These are phyloP conservation scores for Danionella cerebrum DNA, from an alignment of 2,113 vertebrate species.

Conservation along the genomic window DNA sequence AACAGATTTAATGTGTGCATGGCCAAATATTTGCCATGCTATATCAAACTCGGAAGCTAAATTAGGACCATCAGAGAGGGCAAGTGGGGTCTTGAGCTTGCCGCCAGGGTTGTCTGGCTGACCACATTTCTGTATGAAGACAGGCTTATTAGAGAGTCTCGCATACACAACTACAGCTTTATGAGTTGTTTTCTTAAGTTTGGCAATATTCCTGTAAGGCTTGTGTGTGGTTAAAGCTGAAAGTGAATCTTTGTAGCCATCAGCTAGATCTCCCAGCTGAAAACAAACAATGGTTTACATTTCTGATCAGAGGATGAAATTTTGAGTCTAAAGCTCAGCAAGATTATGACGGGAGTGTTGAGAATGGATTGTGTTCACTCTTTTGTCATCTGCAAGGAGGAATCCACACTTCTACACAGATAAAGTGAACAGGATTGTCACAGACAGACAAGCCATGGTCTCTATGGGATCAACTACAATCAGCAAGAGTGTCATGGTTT, in stretches of 20 bases:
- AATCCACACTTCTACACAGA: conserved; percentile 38
- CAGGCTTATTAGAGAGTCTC: conserved; percentile 50
- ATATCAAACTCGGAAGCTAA: conserved; percentile 63
- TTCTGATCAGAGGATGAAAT: conserved; percentile 33
- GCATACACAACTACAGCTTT: conserved; percentile 39
- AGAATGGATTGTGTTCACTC: conserved; percentile 38
- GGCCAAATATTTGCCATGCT: conserved; percentile 65
- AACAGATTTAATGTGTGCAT: conserved; percentile 57
- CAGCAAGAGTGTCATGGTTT: conserved; percentile 48
- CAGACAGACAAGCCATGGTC: background rate
- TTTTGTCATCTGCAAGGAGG: conserved; percentile 18
- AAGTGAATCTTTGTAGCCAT: conserved; percentile 41
- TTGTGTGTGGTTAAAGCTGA: conserved; percentile 39
- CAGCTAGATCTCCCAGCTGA: conserved; percentile 32
- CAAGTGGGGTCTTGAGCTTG: conserved; percentile 60
- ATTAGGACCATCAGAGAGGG: conserved; percentile 61
- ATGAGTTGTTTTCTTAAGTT: conserved; percentile 62
- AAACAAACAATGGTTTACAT: conserved; percentile 44
- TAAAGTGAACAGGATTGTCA: conserved; percentile 34
- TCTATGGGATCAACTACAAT: conserved; percentile 20
- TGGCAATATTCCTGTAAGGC: conserved; percentile 39
- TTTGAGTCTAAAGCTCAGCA: conserved; percentile 32
- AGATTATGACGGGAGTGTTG: conserved; percentile 34
- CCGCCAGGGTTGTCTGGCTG: conserved; percentile 54
- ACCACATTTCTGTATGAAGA: conserved; percentile 51